Evolutionary conservation across 2,797 vertebrate species (phyloP).

Genomic region (Bucorvus abyssinicus): DNA sequence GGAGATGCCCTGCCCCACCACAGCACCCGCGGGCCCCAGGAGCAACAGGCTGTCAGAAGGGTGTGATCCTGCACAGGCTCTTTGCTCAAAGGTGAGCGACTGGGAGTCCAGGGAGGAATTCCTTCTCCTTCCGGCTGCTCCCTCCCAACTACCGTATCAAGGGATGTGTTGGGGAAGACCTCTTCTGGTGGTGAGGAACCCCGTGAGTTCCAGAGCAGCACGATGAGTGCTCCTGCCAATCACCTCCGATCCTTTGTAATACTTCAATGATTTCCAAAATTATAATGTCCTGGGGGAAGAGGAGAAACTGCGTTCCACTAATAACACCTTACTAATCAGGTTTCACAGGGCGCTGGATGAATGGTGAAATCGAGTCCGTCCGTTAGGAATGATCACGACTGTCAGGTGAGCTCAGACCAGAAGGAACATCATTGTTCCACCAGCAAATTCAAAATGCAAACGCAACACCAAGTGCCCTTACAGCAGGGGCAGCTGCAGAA

Average conservation of each 20-base stretch:
- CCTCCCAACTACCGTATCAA: not conserved
- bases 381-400: constrained; percentile 20
- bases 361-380: constrained; percentile 17
- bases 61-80: not conserved
- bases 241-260: not conserved
- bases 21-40: not conserved
- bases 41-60: not conserved
- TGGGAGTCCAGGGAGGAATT: not conserved
- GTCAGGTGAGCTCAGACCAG: constrained; percentile 29
- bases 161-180: not conserved
- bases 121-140: not conserved
- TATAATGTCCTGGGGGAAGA: constrained; percentile 14
- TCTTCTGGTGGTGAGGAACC: not conserved
- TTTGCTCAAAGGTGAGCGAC: not conserved
- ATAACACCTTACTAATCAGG: constrained; percentile 48
- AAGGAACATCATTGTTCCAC: too few species aligned
- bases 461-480: too few species aligned
- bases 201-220: not conserved
- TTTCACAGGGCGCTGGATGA: not conserved
- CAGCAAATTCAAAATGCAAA: too few species aligned
- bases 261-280: constrained; percentile 11
- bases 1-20: not conserved
- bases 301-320: constrained; percentile 12
- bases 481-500: not conserved
- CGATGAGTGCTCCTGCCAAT: not conserved